Evolutionary conservation across 2,113 vertebrate genomes (phyloP).

Genomic region (Centrocercus urophasianus): DNA sequence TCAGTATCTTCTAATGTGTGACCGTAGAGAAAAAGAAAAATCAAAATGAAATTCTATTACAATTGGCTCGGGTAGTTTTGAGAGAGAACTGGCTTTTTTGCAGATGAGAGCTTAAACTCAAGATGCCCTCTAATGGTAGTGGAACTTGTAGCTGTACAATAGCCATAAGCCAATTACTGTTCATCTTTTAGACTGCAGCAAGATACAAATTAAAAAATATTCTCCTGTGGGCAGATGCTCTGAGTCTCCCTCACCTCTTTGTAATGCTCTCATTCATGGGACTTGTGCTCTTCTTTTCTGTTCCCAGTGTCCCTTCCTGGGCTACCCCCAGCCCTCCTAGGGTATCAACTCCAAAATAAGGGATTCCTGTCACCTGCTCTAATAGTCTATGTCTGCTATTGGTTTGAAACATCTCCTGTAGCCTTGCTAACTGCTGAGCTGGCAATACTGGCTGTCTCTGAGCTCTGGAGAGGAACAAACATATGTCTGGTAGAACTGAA

Average conservation of each 20-base stretch:
- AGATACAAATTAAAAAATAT: fast-evolving
- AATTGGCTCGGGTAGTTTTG: not conserved
- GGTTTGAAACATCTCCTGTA: not conserved
- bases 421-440: not conserved
- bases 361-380: not conserved
- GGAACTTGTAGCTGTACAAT: not conserved
- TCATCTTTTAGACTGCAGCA: not conserved
- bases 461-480: not conserved
- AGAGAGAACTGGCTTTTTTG: not conserved
- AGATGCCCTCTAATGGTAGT: not conserved
- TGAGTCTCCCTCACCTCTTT: not conserved
- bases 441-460: not conserved
- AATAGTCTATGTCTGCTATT: not conserved
- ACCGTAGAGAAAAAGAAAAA: not conserved
- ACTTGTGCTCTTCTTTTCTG: not conserved
- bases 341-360: not conserved
- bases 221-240: fast-evolving
- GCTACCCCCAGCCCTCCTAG: not conserved
- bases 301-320: not conserved
- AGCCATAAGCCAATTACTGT: not conserved
- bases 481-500: not conserved
- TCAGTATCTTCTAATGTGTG: not conserved
- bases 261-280: fast-evolving
- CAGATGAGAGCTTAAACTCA: not conserved
- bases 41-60: not conserved